phyloP scores from a whole-genome alignment of 2,113 vertebrate genomes.

The Nerophis lumbriciformis region DNA sequence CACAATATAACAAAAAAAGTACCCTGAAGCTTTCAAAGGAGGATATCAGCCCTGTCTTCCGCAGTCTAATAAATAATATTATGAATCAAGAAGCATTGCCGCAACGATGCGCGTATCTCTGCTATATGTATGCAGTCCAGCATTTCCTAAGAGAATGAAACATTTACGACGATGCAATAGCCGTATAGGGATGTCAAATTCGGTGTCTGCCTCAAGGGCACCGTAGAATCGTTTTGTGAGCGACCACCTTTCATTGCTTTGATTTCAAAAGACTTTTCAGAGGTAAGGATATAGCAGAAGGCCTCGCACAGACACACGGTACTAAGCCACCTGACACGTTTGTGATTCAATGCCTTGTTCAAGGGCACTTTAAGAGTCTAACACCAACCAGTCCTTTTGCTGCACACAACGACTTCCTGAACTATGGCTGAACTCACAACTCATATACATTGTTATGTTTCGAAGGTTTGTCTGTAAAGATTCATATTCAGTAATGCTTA shows the following conservation, averaged over 20 bases:
- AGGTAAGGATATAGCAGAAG: conserved; percentile 29
- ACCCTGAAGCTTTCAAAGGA: no score
- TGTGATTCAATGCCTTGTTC: conserved; percentile 49
- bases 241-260: conserved; percentile 43
- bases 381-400: conserved; percentile 12
- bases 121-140: conserved; percentile 18
- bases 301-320: conserved; percentile 22
- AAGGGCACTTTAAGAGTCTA: conserved; percentile 49
- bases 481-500: background rate
- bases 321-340: conserved; percentile 33
- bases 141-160: conserved; percentile 25
- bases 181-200: conserved; percentile 45
- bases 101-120: no score
- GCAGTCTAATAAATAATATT: no score
- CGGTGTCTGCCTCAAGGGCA: conserved; percentile 53
- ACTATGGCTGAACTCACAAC: conserved; percentile 25
- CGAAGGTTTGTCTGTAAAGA: background rate
- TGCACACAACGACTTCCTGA: conserved; percentile 11
- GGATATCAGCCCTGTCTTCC: no score
- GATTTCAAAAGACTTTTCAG: conserved; percentile 45
- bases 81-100: no score
- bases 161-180: conserved; percentile 34
- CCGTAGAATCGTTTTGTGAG: conserved; percentile 41
- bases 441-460: no score
- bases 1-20: no score